Conservation (phyloP, 2,113 vertebrate species). For the Coptodon rendalli region DNA sequence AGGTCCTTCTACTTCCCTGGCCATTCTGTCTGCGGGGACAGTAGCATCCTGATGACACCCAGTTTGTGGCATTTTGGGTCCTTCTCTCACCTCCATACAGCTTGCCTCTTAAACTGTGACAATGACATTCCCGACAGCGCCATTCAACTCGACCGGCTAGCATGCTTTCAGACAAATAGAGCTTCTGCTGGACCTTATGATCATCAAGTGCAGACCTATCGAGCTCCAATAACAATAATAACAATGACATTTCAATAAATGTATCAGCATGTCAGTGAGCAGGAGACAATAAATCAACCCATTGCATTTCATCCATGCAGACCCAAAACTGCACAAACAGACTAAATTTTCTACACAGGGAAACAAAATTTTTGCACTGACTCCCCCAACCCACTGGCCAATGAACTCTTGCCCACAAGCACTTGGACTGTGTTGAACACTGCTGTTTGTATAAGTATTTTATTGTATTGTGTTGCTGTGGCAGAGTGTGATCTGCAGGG, state of each 20-base stretch:
- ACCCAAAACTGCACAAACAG: neutral
- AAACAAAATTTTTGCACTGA: neutral
- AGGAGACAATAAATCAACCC: neutral
- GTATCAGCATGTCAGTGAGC: neutral
- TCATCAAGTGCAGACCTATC: neutral
- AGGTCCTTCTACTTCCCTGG: neutral
- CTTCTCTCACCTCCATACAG: neutral
- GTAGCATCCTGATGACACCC: neutral
- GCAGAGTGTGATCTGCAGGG: neutral
- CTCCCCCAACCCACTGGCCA: neutral
- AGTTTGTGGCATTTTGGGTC: neutral
- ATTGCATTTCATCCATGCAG: neutral
- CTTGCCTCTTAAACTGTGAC: neutral
- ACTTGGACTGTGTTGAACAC: neutral
- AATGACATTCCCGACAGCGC: neutral
- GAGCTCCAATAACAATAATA: neutral
- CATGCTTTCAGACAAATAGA: neutral
- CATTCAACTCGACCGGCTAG: neutral
- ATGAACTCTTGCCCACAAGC: neutral
- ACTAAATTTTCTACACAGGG: neutral
- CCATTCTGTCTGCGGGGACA: neutral
- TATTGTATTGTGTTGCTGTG: neutral
- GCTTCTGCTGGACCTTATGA: neutral
- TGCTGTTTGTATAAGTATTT: neutral
- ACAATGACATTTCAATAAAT: neutral